Evolutionary conservation across 64 coral and sea anemone species (phyloP), one percentile per base, ranked within the genome.

Genomic region (Platygyra sinensis): DNA sequence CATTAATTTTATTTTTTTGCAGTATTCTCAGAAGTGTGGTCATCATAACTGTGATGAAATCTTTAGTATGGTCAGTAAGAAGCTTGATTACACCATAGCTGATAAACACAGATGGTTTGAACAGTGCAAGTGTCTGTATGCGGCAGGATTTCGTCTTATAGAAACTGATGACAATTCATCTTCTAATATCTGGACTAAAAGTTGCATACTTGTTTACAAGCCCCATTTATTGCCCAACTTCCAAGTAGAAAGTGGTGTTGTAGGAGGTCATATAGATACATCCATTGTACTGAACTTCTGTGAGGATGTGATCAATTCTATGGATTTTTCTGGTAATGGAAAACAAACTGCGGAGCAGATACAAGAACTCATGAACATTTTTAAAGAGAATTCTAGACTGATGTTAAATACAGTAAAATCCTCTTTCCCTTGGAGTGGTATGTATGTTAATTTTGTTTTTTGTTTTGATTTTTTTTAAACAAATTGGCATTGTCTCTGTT

Each of bases 361-460:
- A 8, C 22, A 79, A 54, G 38, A 12, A 9, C 49, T 2, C 11
- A 79, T 55, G 76, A 79, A 79, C 25, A 79, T 28, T 28, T 25
- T 79, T 24, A 29, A 59, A 13, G 11, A 79, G n/a, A 79, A 24
- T 55, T 79, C 76, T 57, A 79, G 20, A 1, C n/a, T 79, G 76
- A 55, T 55, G 49, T 79, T 27, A 79, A 79, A 29, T 57, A n/a
- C 25, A 28, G 51, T 79, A 6, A 11, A 29, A 22, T 3, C 49
- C 8, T 79, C 76, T 10, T 59, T 79, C 49, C 76, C 76, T 12
- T 79, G 76, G 76, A 55, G 27, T 79, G 76, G 76, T 79, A 55
- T 51, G 46, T 79, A 52, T 69, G 62, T 24, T 22, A 27, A n/a
- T 8, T 25, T n/a, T 55, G 13, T 39, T 39, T 39, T 46, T 46